Evolutionary conservation across 1,140 invertebrate genomes (phyloP).

Genomic region (Drosophila santomea): DNA sequence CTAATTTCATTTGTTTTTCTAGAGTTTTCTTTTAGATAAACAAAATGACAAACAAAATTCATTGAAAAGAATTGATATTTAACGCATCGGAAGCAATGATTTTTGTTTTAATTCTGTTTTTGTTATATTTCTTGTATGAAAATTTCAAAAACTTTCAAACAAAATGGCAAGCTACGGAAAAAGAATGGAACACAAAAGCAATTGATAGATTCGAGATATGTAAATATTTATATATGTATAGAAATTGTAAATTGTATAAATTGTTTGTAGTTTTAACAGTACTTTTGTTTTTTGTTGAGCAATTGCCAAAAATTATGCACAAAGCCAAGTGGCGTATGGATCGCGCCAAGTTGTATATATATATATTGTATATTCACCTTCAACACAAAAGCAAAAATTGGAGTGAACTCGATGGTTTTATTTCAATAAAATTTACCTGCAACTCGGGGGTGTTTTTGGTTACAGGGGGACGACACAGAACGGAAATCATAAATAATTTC

Average conservation of each 20-base stretch:
- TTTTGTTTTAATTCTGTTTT: conserved; percentile 40
- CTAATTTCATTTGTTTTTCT: conserved; percentile 22
- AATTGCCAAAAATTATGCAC: conserved; percentile 77
- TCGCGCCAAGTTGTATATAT: conserved; percentile 36
- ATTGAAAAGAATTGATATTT: conserved; percentile 53
- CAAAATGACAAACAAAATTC: conserved; percentile 75
- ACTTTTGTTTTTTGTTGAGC: conserved; percentile 45
- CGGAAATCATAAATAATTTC: conserved; percentile 54
- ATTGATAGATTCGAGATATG: conserved; percentile 48
- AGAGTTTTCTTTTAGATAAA: conserved; percentile 35
- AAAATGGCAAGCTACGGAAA: conserved; percentile 69
- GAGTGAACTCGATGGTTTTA: conserved; percentile 35
- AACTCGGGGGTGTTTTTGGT: conserved; percentile 55
- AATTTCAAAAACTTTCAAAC: conserved; percentile 68
- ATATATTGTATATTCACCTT: conserved; percentile 43
- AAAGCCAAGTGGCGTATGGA: conserved; percentile 57
- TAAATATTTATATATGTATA: conserved; percentile 62
- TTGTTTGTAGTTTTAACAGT: conserved; percentile 54
- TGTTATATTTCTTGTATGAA: conserved; percentile 49
- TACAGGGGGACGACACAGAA: conserved; percentile 77
- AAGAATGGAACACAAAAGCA: conserved; percentile 61
- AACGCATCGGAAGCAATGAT: conserved; percentile 49
- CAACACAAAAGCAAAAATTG: conserved; percentile 53
- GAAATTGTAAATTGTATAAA: conserved; percentile 61
- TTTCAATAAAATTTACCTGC: conserved; percentile 51